Evolutionary conservation across 2,797 vertebrate genomes (phyloP).

Genomic region (Lycodopsis pacificus): DNA sequence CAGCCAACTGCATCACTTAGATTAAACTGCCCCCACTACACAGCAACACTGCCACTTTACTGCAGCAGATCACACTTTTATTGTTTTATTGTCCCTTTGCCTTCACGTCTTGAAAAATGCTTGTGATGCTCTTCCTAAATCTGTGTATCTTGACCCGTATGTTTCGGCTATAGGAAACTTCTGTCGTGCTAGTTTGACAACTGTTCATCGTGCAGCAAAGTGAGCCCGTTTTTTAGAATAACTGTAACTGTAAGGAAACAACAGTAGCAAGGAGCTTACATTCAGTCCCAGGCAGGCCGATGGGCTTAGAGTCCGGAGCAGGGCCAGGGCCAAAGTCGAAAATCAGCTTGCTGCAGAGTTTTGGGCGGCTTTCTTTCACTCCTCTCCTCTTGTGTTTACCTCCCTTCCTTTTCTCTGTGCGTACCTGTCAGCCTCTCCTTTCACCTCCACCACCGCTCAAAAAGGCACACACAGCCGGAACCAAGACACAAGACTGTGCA

Average conservation of each 20-base stretch:
- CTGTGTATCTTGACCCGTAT: background rate
- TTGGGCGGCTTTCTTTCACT: conserved; percentile 13
- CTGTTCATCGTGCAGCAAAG: background rate
- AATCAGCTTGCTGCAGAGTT: conserved; percentile 51
- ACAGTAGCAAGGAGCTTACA: conserved; percentile 68
- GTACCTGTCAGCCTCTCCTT: conserved; percentile 18
- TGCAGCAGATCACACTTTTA: background rate
- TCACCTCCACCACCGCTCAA: conserved; percentile 14
- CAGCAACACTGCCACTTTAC: conserved; percentile 8
- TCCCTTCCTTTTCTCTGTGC: conserved; percentile 4
- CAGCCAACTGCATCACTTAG: conserved; percentile 43
- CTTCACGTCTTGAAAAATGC: background rate
- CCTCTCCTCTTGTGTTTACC: background rate
- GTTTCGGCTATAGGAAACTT: background rate
- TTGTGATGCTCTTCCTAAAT: background rate
- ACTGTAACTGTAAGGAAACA: conserved; percentile 3
- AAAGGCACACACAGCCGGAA: conserved; percentile 16
- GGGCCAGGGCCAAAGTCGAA: conserved; percentile 45
- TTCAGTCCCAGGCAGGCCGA: conserved; percentile 50
- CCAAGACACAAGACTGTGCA: background rate
- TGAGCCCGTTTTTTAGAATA: background rate
- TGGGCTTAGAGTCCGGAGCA: conserved; percentile 45
- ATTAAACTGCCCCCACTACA: conserved; percentile 35
- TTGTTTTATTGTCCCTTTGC: too few species aligned
- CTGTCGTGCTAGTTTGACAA: background rate